Evolutionary conservation across 30 jellyfish, hydroid and myxozoan genomes (phyloP).

Genomic region (Hydra vulgaris): DNA sequence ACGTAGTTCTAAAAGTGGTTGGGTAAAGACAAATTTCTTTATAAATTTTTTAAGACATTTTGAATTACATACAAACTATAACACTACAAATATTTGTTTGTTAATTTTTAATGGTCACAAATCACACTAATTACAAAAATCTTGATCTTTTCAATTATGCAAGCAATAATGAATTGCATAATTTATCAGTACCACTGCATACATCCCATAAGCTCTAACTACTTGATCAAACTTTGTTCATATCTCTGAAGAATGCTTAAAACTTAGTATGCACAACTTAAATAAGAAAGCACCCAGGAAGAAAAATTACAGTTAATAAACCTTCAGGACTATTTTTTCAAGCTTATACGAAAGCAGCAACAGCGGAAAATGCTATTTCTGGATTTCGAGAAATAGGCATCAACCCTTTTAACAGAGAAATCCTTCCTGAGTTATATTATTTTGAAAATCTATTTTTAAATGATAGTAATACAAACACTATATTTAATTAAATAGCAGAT

Average conservation of each 20-base stretch:
- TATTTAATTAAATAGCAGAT: not conserved
- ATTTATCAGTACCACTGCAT: not conserved
- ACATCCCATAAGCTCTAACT: not conserved
- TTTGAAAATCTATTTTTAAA: not conserved
- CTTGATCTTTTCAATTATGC: not conserved
- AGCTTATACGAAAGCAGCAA: not conserved
- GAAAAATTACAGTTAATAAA: not conserved
- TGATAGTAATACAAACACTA: not conserved
- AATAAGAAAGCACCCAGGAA: constrained; percentile 2
- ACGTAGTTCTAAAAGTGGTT: not conserved
- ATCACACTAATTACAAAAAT: not conserved
- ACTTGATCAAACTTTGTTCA: constrained; percentile 5
- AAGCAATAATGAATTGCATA: not conserved
- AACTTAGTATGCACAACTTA: not conserved
- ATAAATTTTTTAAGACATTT: not conserved
- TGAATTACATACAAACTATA: not conserved
- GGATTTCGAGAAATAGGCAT: constrained; percentile 5
- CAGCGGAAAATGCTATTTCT: constrained; percentile 10
- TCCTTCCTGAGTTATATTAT: constrained; percentile 1
- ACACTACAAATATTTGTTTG: not conserved
- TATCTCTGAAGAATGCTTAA: not conserved
- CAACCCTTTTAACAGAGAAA: not conserved
- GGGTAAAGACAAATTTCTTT: not conserved
- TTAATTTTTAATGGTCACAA: not conserved
- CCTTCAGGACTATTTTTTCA: constrained; percentile 4